A percentile compares a stretch with the other conserved stretches of the same genome.
These are phyloP conservation scores for Trichomalopsis sarcophagae DNA, from an alignment of 1,140 invertebrate species.

Conservation along the genomic window DNA sequence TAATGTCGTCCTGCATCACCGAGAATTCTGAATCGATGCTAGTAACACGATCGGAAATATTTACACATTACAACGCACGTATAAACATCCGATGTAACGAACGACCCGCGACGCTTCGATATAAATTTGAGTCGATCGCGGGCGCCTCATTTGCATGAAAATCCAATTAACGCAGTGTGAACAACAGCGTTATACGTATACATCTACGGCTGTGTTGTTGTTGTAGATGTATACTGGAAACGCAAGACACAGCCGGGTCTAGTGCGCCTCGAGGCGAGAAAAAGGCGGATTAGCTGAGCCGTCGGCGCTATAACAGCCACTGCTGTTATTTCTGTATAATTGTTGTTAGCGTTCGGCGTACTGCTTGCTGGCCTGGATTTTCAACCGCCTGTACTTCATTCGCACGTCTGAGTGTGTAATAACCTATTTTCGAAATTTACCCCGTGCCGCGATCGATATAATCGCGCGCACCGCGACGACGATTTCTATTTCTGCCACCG, in stretches of 20 bases:
- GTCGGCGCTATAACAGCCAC: too few species aligned
- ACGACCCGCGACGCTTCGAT: not conserved
- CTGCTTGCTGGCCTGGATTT: too few species aligned
- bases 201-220: not conserved
- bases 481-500: not conserved
- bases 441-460: not conserved
- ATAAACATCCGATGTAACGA: not conserved
- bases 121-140: not conserved
- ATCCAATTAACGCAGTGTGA: slow-evolving; percentile 51
- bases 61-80: not conserved
- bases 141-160: slow-evolving; percentile 54
- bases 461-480: too few species aligned
- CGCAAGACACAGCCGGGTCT: too few species aligned
- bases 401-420: too few species aligned
- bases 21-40: not conserved
- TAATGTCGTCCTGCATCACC: too few species aligned
- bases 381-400: too few species aligned
- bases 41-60: not conserved
- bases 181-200: not conserved
- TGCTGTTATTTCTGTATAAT: not conserved
- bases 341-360: not conserved
- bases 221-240: too few species aligned
- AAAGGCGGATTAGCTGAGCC: too few species aligned
- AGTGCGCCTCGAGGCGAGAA: too few species aligned
- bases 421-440: not conserved